Percentiles rank a stretch among this genome's conserved stretches.
phyloP scores from a whole-genome alignment of 1,140 invertebrate species.

The Drosophila busckii region DNA sequence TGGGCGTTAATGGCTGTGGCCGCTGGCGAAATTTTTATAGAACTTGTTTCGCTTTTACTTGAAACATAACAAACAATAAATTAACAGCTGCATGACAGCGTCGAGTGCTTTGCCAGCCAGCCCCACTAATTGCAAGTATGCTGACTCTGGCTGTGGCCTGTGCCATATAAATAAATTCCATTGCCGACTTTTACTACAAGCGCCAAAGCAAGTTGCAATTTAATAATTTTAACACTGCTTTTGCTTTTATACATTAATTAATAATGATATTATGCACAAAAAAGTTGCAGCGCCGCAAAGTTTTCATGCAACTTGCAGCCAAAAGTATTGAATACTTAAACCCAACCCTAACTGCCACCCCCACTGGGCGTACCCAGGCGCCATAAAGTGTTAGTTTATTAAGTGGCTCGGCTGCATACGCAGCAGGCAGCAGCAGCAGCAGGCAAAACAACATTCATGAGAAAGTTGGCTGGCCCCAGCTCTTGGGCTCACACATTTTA shows the following conservation, averaged over 20 bases:
- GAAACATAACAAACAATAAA: conserved; percentile 72
- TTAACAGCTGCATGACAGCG: conserved; percentile 48
- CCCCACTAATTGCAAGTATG: conserved; percentile 62
- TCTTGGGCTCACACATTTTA: conserved; percentile 51
- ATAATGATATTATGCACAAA: conserved; percentile 57
- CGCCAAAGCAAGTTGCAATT: too few relatives aligned
- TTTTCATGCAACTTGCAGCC: conserved; percentile 34
- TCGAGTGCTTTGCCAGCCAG: conserved; percentile 53
- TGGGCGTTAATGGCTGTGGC: conserved; percentile 58
- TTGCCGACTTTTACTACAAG: conserved; percentile 7
- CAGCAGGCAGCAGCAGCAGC: too few relatives aligned
- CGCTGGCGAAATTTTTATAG: conserved; percentile 35
- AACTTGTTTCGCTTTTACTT: conserved; percentile 37
- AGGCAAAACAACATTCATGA: conserved; percentile 50
- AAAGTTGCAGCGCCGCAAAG: conserved; percentile 39
- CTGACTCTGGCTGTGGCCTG: too few relatives aligned
- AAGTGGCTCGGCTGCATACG: conserved; percentile 3
- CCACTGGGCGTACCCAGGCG: too few relatives aligned
- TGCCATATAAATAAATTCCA: conserved; percentile 58
- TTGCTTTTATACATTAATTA: conserved; percentile 39
- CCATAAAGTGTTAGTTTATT: conserved; percentile 23
- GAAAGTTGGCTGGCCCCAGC: conserved; percentile 40
- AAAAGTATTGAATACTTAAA: conserved; percentile 70
- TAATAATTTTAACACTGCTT: conserved; percentile 5
- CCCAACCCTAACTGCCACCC: conserved; percentile 18